These are phyloP conservation scores for Drosophila pandora DNA, from an alignment of 1,140 invertebrate species.

Conservation along the genomic window DNA sequence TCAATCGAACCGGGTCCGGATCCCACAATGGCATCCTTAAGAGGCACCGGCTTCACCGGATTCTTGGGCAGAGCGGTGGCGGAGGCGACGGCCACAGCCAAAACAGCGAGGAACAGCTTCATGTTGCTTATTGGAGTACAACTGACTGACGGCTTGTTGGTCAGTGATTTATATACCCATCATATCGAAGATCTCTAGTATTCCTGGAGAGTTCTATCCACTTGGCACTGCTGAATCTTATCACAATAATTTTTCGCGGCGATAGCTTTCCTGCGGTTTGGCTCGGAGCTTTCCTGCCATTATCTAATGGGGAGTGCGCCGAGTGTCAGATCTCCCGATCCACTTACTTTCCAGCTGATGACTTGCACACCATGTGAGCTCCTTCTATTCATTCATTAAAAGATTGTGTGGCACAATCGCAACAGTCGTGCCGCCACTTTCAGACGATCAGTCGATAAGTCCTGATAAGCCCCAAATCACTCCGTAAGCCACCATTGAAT, in stretches of 20 bases:
- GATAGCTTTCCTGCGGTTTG: neutral
- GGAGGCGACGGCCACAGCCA: conserved; percentile 11
- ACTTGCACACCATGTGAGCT: conserved; percentile 13
- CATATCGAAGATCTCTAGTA: conserved; percentile 20
- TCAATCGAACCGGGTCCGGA: conserved; percentile 15
- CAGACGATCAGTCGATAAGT: conserved; percentile 20
- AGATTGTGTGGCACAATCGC: conserved; percentile 16
- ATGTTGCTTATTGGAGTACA: conserved; percentile 19
- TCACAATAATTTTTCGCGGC: conserved; percentile 17
- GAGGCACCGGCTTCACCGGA: neutral
- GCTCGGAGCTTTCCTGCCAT: neutral
- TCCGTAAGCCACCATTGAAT: neutral
- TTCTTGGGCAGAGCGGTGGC: conserved; percentile 2
- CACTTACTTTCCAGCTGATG: conserved; percentile 28
- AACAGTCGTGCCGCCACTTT: conserved; percentile 5
- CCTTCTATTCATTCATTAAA: conserved; percentile 27
- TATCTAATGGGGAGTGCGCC: conserved; percentile 8
- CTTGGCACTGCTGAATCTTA: conserved; percentile 17
- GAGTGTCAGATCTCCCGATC: conserved; percentile 5
- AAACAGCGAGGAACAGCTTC: conserved; percentile 20
- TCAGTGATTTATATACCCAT: conserved; percentile 41
- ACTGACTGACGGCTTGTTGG: neutral
- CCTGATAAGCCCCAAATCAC: conserved; percentile 21
- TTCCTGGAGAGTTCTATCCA: conserved; percentile 28
- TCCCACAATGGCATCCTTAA: conserved; percentile 12